A percentile compares a stretch with the other conserved stretches of the same genome.
Evolutionary conservation across 2,888 invertebrate species (phyloP).

Genomic region (Drosophila mayaguana): DNA sequence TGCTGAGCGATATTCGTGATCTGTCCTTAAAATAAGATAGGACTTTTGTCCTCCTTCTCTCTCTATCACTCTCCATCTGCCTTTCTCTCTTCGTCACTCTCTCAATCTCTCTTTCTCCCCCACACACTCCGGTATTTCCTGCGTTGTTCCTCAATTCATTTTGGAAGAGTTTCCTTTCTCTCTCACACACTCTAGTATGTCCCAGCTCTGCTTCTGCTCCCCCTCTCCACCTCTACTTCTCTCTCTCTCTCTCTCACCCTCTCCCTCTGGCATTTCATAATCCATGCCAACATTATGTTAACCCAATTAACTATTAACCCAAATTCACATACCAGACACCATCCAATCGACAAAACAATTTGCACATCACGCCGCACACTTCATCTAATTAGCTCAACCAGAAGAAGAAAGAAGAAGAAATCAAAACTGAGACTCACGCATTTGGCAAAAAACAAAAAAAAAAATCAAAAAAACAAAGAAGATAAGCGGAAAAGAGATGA

Average conservation of each 20-base stretch:
- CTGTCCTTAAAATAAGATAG: not conserved
- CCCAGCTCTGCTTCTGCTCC: not conserved
- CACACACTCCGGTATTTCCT: no score
- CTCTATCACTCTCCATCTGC: no score
- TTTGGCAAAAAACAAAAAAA: constrained; percentile 35
- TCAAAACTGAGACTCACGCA: constrained; percentile 59
- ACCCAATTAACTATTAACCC: constrained; percentile 71
- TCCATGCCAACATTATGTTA: constrained; percentile 32
- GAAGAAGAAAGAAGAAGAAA: constrained; percentile 13
- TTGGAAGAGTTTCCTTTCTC: no score
- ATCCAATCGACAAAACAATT: constrained; percentile 28
- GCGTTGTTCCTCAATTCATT: no score
- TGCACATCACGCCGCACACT: constrained; percentile 68
- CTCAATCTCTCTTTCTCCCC: no score
- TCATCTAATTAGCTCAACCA: constrained; percentile 60
- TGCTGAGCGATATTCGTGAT: not conserved
- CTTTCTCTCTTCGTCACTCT: no score
- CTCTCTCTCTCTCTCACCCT: not conserved
- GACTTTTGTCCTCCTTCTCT: no score
- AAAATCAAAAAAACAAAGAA: not conserved
- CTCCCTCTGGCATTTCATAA: constrained; percentile 22
- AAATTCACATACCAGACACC: constrained; percentile 54
- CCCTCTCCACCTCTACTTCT: not conserved
- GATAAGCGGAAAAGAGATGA: not conserved
- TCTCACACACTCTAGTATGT: not conserved